Evolutionary conservation across 2,888 invertebrate species (phyloP), one percentile per base, ranked within the genome.

Genomic region (Caenorhabditis sulstoni): DNA sequence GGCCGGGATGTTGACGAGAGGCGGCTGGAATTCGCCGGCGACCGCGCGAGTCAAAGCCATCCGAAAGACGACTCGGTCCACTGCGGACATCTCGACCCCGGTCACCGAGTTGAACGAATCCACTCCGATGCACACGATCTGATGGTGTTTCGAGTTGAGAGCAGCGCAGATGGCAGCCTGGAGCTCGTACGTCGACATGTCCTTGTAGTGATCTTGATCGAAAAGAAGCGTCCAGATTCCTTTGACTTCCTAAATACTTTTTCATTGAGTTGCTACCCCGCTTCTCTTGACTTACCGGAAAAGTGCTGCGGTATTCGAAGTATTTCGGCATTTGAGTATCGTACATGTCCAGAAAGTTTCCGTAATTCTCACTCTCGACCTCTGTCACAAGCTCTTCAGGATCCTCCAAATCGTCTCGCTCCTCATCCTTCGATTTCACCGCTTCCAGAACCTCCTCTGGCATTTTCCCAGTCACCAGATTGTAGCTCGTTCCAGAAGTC

Each of bases 111-210:
- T 74, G 23, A 52, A 74, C 0, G 23, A n/a, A 29, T 79, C 79
- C 9, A 79, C 55, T 12, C 79, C 79, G 4, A 79, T 52, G 29
- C 73, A 79, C 23, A 73, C 41, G 1, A 79, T 62, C 61, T 64
- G 14, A 23, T 62, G 49, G 18, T 68, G 70, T 16, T 67, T 67
- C 3, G 79, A 79, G 37, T 79, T 79, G 5, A 79, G 52, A 14
- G 79, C 79, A 1, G 79, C 79, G 22, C 79, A 79, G 41, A 79
- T 74, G 4, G 79, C 29, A 3, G 73, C 73, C 53, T 79, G 79
- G 3, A 79, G 39, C 20, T 79, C 73, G 29, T 58, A 73, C 3
- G 73, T 79, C 3, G 73, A 64, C 62, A 73, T 57, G 4, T 62
- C 41, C 0, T 55, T 29, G 29, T 73, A 68, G 9, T 71, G 58